Conservation (phyloP, 2,113 vertebrate species). For the Anoplopoma fimbria region DNA sequence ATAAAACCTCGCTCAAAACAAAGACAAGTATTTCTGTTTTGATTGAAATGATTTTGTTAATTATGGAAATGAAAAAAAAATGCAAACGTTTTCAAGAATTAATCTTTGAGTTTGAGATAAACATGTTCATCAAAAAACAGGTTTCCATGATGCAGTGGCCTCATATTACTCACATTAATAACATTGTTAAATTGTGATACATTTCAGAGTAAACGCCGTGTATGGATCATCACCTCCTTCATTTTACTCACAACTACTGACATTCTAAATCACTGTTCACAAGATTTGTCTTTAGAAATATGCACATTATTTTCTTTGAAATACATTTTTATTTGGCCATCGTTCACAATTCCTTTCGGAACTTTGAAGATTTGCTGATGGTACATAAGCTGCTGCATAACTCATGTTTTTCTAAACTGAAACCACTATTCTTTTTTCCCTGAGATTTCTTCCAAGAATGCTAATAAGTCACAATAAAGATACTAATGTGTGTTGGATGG, state of each 20-base stretch:
- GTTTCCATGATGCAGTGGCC: background rate
- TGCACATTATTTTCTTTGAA: background rate
- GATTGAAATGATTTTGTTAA: background rate
- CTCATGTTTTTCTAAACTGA: background rate
- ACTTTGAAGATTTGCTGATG: background rate
- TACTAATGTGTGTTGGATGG: background rate
- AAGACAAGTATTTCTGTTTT: too few species aligned
- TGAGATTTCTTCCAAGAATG: too few species aligned
- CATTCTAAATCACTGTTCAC: background rate
- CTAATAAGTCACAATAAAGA: too few species aligned
- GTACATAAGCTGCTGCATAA: background rate
- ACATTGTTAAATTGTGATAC: background rate
- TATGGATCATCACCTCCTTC: background rate
- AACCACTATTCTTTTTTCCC: background rate
- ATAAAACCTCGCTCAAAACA: background rate
- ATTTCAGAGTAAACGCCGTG: background rate
- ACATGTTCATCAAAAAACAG: background rate
- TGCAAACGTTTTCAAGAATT: background rate
- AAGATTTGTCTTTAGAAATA: background rate
- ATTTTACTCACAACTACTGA: background rate
- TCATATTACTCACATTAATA: background rate
- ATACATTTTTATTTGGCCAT: background rate
- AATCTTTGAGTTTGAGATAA: background rate
- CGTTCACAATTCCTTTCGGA: background rate
- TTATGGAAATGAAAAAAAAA: background rate